Evolutionary conservation across 1,140 invertebrate genomes (phyloP), one percentile per base, ranked within the genome.

Genomic region (Tetramorium simillimum): DNA sequence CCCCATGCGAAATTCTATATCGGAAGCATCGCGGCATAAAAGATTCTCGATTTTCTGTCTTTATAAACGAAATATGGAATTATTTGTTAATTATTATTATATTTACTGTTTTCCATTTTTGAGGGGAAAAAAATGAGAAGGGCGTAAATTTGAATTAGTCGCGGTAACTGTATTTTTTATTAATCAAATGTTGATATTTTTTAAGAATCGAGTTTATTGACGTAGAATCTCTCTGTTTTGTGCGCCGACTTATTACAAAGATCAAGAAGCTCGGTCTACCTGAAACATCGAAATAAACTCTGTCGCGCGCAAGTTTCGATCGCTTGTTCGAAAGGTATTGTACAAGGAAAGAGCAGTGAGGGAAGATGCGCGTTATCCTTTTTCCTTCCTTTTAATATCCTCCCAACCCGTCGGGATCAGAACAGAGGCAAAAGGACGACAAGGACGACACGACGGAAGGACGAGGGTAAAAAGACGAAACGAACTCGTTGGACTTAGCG

Each of bases 351-450:
- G 40, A 72, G 49, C 46, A 10, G 49, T 24, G 49, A 16, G 4
- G 24, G 21, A 46, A 46, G 28, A 69, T 10, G 63, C 76, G 73
- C 76, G 60, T 81, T 81, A 69, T 81, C 49, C 63, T 67, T 63
- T 78, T 7, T 12, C 16, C 46, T 92, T 51, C 89, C 89, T 88
- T 86, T 88, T 84, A 75, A 82, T 75, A 84, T 73, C 69, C 53
- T 75, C 40, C 16, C 40, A 40, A 24, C 58, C 56, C 69, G 51
- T 9, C 33, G 80, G 37, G 80, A 84, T 84, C 80, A 84, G 53
- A 82, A 60, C 40, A 53, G 69, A 62, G 40, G 80, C 40, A 75
- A 84, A 84, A 84, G 51, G 69, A 82, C 24, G 75, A 49, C 46
- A 16, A 69, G n/a, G 28, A 56, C 40, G 24, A 24, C 49, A 90